Evolutionary conservation across 2,888 invertebrate species (phyloP).

Genomic region (Hanleya hanleyi): DNA sequence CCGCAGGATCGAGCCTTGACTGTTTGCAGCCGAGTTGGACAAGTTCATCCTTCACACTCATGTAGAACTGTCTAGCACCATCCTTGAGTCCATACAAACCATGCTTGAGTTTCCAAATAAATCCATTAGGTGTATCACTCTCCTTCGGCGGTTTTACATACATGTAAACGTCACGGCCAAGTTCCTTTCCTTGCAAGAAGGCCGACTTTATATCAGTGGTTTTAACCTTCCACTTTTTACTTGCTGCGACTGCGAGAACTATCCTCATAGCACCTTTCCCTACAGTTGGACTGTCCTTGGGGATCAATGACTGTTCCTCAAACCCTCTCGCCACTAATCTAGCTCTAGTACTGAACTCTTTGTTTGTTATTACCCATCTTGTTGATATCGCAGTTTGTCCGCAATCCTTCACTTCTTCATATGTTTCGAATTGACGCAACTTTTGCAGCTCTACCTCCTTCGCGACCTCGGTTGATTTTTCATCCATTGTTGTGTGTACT

Average conservation of each 20-base stretch:
- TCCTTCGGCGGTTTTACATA: conserved; percentile 36
- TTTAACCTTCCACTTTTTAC: conserved; percentile 37
- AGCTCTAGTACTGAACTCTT: neutral
- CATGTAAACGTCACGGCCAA: conserved; percentile 33
- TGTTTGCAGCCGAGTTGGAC: conserved; percentile 30
- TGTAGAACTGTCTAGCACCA: conserved; percentile 40
- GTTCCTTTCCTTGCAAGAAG: conserved; percentile 38
- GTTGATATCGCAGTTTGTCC: conserved; percentile 8
- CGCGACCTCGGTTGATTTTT: neutral
- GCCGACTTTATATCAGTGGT: conserved; percentile 44
- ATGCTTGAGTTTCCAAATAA: conserved; percentile 41
- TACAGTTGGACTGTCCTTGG: neutral
- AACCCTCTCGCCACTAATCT: conserved; percentile 14
- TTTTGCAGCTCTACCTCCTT: conserved; percentile 13
- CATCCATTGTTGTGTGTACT: neutral
- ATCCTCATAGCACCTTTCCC: conserved; percentile 17
- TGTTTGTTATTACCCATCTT: conserved; percentile 5
- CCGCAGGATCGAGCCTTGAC: conserved; percentile 39
- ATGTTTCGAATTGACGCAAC: neutral
- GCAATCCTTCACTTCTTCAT: neutral
- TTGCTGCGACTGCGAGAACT: conserved; percentile 28
- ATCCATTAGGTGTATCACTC: conserved; percentile 7
- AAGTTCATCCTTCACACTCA: conserved; percentile 36
- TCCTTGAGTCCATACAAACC: conserved; percentile 42
- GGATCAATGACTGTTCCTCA: neutral